Evolutionary conservation across 2,888 invertebrate species (phyloP), one percentile per base, ranked within the genome.

Genomic region (Brachylomia viminalis): DNA sequence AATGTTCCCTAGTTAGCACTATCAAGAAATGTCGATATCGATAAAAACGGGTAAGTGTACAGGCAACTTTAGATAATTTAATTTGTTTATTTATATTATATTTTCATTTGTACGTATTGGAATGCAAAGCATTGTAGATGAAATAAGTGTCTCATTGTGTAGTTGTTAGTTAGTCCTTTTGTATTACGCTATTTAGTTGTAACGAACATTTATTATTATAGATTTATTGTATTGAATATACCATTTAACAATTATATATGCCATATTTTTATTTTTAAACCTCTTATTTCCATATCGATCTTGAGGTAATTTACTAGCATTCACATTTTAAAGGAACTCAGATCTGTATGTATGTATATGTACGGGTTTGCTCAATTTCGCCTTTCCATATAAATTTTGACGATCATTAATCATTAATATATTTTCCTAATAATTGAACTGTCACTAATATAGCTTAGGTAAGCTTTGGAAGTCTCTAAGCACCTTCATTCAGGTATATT

Each of bases 211-310:
- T 79, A 86, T 68, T 81, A 84, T 79, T 81, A 85, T 85, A 87
- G 80, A 76, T 78, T 86, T 82, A 88, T 85, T 83, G 71, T 83
- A 88, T 88, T 88, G 82, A 90, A 89, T 89, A 90, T 85, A 90
- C 61, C 79, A 84, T 80, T 71, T 77, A 82, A 79, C 62, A 75
- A 77, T 82, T 72, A 77, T 85, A 49, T 88, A 76, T 79, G 64
- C 45, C 42, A 73, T 83, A 38, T 75, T 83, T 88, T 86, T 84
- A 85, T 80, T 83, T 83, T 78, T 54, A 27, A 33, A 58, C 68
- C 58, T n/a, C 8, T n/a, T 67, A n/a, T 54, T 52, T 67, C 33
- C 17, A 11, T 67, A 56, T 38, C n/a, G n/a, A 20, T n/a, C 33
- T 52, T 58, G 8, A 27, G 1, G 2, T 27, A 11, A 27, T 38